Base-by-base conservation (phyloP, 1,140 invertebrate genomes). In the Vanessa atalanta region DNA sequence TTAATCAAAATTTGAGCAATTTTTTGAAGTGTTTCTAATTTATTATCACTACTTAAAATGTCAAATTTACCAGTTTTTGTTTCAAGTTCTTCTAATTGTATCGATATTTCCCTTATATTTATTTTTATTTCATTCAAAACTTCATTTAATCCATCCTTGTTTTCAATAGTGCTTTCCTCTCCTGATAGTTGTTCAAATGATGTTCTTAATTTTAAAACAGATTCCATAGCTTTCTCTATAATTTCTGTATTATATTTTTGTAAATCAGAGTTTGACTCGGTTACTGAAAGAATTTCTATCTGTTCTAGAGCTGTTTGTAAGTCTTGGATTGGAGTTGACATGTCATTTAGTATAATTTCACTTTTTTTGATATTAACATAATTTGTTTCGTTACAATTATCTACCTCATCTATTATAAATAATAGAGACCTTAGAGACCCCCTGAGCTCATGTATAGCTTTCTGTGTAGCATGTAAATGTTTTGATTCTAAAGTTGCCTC, bases 261-360 rank as follows among this genome's bases (percentile, higher is more conserved):
- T 37, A 91, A 67, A 20, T 82, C 72, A 20, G 80, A 80, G 37
- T 78, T 84, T 53, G 89, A 79, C 83, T 90, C 89, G 72, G 86
- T 81, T 31, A 91, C 75, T 65, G 87, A 88, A 67, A 87, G 76
- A 57, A 76, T 77, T 76, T 93, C 91, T 12, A 94, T 87, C 76
- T 93, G 93, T 75, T 93, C 90, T 69, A 94, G 83, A 72, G 91
- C 88, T 53, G 75, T 84, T 88, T 93, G 93, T 61, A 94, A 86
- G 81, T 94, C 93, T 82, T 94, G 93, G 48, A 94, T 88, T 12
- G 94, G 93, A 20, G 88, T 91, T 47, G 93, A 91, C 81, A 94
- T 94, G 80, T 94, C 92, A 75, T 85, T 83, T 3, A 93, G 79
- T 73, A 93, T 87, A 20, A 89, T 80, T 80, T 89, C 86, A 75